Evolutionary conservation across 2,797 vertebrate species (phyloP).

Genomic region (Clamator glandarius): DNA sequence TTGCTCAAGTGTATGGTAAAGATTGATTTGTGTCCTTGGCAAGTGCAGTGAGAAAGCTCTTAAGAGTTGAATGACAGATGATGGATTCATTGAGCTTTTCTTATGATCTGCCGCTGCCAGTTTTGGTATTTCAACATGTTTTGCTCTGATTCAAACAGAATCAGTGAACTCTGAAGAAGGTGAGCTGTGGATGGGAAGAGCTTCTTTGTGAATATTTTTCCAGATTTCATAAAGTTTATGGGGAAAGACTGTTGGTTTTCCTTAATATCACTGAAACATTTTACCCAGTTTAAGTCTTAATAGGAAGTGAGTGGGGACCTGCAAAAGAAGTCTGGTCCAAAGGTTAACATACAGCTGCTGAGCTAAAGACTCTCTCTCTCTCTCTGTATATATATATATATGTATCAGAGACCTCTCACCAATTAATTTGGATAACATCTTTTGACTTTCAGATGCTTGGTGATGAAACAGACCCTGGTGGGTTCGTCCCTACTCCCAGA

Average conservation of each 20-base stretch:
- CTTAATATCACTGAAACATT: not conserved
- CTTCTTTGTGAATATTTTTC: not conserved
- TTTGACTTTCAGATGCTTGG: not conserved
- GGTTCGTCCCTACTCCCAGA: not conserved
- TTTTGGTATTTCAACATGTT: not conserved
- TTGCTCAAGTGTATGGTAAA: not conserved
- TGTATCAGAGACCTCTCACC: not conserved
- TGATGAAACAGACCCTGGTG: not conserved
- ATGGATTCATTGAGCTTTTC: not conserved
- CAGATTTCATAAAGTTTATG: not conserved
- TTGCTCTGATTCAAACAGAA: not conserved
- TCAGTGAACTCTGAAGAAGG: not conserved
- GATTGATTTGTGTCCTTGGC: not conserved
- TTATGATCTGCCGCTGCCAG: not conserved
- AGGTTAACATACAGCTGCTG: not conserved
- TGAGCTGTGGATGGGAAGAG: not conserved
- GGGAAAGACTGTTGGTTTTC: not conserved
- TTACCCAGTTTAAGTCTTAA: not conserved
- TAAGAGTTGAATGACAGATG: not conserved
- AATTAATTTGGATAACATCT: not conserved
- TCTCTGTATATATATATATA: too few relatives aligned
- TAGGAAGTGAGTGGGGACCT: not conserved
- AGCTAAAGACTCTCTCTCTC: not conserved
- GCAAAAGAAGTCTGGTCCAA: not conserved
- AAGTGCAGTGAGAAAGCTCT: not conserved